Base-by-base conservation (phyloP, 2,797 vertebrate genomes). In the Pogonophryne albipinna region DNA sequence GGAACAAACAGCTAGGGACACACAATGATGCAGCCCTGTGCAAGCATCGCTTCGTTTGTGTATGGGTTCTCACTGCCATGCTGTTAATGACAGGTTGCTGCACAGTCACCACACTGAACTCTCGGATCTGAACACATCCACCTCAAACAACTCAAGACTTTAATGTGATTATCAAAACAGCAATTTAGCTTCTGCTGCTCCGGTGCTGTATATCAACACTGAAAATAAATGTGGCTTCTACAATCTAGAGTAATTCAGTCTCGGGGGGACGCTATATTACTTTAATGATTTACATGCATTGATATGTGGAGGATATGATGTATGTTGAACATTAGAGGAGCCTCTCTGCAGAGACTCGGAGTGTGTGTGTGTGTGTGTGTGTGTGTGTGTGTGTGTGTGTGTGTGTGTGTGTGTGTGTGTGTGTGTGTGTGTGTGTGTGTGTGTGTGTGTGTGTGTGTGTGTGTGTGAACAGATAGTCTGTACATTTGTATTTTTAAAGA, bases 221-320 rank as follows among this genome's bases (percentile, higher is more conserved):
- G 71, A 55, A 20, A 78, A 83, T 71, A 52, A 82, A 86, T 71
- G 47, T 59, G 66, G 62, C 60, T 56, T 50, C 78, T n/a, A 14
- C 58, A 59, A 47, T 49, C 64, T 65, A 46, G 53, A 65, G 59
- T 67, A 71, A 80, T 79, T 76, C 62, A 17, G 74, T 56, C 71
- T 81, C 78, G 51, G 73, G 2, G 38, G 74, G 79, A 34, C 66
- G 41, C 79, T 76, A 61, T 68, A 84, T 91, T 67, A 85, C 80
- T 79, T 82, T 81, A 92, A 88, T 84, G 90, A 92, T 90, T 84
- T 82, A 71, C 84, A 85, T 89, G 78, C 70, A 74, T 65, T 89
- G 79, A 87, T 82, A 76, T 79, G 80, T 85, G 80, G 67, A 69
- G 63, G 61, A 62, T 67, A 68, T 87, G 86, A 89, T 87, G 4